Evolutionary conservation across 2,113 vertebrate genomes (phyloP).

Genomic region (Hemicordylus capensis): DNA sequence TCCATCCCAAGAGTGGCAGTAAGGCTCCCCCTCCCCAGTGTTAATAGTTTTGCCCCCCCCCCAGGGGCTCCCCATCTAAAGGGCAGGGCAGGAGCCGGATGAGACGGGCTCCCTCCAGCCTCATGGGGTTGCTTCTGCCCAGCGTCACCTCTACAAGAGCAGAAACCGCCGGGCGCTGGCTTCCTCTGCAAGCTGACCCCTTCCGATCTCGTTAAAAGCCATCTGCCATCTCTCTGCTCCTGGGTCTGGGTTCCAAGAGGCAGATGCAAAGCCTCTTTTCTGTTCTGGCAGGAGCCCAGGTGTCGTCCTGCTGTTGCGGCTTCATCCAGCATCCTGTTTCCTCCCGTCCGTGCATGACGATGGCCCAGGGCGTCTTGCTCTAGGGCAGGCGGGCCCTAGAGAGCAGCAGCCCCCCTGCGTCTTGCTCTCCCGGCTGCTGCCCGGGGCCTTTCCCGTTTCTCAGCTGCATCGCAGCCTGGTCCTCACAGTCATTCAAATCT

Average conservation of each 20-base stretch:
- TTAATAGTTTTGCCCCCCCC: too few relatives aligned
- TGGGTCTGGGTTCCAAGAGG: neutral
- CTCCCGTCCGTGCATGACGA: neutral
- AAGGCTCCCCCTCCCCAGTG: too few relatives aligned
- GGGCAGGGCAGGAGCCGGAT: neutral
- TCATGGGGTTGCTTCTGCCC: neutral
- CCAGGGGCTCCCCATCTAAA: too few relatives aligned
- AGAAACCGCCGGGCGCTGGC: neutral
- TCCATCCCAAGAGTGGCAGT: too few relatives aligned
- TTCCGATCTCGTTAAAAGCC: neutral
- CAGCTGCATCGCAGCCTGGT: too few relatives aligned
- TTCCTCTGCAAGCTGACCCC: neutral
- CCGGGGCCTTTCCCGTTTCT: neutral
- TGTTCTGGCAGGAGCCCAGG: neutral
- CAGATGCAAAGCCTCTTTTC: neutral
- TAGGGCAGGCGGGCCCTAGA: neutral
- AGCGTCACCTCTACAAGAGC: neutral
- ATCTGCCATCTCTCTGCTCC: neutral
- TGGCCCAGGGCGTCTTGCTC: neutral
- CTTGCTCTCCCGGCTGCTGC: neutral
- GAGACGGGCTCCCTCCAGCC: neutral
- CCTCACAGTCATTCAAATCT: too few relatives aligned
- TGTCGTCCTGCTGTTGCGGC: neutral
- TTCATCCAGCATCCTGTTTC: neutral
- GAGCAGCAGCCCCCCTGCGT: neutral